Conservation (phyloP, 30 jellyfish, hydroid and myxozoan genomes). For the Pelagia noctiluca region DNA sequence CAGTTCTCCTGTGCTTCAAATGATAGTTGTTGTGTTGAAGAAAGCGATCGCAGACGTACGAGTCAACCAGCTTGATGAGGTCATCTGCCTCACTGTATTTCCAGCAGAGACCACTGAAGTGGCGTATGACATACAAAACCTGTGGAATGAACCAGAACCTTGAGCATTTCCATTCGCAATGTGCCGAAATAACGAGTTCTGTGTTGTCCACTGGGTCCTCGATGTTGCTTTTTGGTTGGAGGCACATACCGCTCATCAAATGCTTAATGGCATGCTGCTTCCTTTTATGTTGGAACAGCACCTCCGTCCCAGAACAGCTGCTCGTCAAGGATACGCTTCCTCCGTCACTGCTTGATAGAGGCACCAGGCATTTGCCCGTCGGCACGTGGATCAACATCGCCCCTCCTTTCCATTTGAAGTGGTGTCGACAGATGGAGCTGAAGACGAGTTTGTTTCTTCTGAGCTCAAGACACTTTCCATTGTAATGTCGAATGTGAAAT, state of each 20-base stretch:
- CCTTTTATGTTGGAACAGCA: no score
- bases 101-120: not conserved
- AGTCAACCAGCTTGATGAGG: not conserved
- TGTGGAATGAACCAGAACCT: conserved; percentile 13
- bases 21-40: not conserved
- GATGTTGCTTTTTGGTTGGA: no score
- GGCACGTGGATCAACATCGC: conserved; percentile 1
- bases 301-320: not conserved
- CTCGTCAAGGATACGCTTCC: not conserved
- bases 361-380: not conserved
- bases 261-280: no score
- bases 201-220: no score
- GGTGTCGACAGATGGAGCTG: not conserved
- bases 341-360: not conserved
- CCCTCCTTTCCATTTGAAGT: conserved; percentile 3
- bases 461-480: not conserved
- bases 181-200: no score
- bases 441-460: not conserved
- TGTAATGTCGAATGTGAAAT: not conserved
- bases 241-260: no score
- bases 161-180: no score
- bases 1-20: not conserved
- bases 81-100: not conserved
- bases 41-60: conserved; percentile 4
- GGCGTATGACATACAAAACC: not conserved